phyloP scores from a whole-genome alignment of 2,888 invertebrate species.

The Drosophila helvetica region DNA sequence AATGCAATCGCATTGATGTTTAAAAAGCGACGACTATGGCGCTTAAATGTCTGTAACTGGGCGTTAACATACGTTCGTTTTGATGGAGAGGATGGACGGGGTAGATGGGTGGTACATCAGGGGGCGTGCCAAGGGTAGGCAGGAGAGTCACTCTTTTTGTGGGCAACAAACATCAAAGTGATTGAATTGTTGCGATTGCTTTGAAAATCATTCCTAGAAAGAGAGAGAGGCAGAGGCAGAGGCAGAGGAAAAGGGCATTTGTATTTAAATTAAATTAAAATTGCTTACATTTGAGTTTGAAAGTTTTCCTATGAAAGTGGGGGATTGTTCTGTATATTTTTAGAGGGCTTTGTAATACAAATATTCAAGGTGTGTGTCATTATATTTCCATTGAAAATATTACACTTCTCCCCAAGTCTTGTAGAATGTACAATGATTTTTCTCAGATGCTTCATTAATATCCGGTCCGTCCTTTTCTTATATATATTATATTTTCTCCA shows the following conservation, averaged over 20 bases:
- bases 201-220: conserved; percentile 53
- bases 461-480: too few relatives aligned
- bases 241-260: conserved; percentile 53
- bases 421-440: too few relatives aligned
- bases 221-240: neutral
- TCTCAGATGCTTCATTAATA: too few relatives aligned
- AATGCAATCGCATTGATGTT: conserved; percentile 79
- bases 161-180: conserved; percentile 80
- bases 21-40: conserved; percentile 66
- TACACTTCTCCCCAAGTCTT: neutral
- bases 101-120: conserved; percentile 22
- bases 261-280: conserved; percentile 78
- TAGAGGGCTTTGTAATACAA: too few relatives aligned
- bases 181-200: conserved; percentile 81
- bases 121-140: conserved; percentile 20
- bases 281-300: conserved; percentile 39
- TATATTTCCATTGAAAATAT: too few relatives aligned
- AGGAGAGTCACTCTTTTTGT: conserved; percentile 62
- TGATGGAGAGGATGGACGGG: conserved; percentile 5
- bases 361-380: neutral
- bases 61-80: conserved; percentile 33
- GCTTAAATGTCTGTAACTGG: conserved; percentile 69
- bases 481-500: too few relatives aligned
- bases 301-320: neutral
- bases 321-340: too few relatives aligned